These are phyloP conservation scores for Thomomys bottae DNA, from an alignment of 2,113 vertebrate genomes.

Conservation along the genomic window DNA sequence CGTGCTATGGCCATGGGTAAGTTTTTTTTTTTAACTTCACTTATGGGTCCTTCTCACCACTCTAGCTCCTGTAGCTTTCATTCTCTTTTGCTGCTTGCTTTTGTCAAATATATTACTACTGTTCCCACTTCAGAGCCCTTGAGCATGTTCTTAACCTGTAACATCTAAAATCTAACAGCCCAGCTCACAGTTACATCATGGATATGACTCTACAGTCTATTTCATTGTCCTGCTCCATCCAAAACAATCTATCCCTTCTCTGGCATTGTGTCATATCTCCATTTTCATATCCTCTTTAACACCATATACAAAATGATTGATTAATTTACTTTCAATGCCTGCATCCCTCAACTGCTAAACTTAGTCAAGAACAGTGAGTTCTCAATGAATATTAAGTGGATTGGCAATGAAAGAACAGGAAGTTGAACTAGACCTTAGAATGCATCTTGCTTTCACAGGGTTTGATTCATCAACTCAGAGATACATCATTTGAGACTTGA, in stretches of 20 bases:
- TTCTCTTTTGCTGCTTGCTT: not conserved
- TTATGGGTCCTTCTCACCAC: not conserved
- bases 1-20: not conserved
- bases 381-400: conserved; percentile 7
- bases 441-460: not conserved
- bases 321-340: not conserved
- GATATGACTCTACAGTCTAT: not conserved
- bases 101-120: not conserved
- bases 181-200: not conserved
- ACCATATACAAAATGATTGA: not conserved
- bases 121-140: not conserved
- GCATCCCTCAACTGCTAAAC: not conserved
- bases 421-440: not conserved
- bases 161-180: not conserved
- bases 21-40: not conserved
- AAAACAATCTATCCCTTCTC: not conserved
- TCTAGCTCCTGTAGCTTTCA: not conserved
- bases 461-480: not conserved
- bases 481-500: not conserved
- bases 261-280: not conserved
- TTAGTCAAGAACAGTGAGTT: not conserved
- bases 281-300: not conserved
- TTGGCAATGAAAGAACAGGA: not conserved
- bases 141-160: not conserved
- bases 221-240: not conserved